Evolutionary conservation across 1,140 invertebrate genomes (phyloP).

Genomic region (Stenopsyche tienmushanensis): DNA sequence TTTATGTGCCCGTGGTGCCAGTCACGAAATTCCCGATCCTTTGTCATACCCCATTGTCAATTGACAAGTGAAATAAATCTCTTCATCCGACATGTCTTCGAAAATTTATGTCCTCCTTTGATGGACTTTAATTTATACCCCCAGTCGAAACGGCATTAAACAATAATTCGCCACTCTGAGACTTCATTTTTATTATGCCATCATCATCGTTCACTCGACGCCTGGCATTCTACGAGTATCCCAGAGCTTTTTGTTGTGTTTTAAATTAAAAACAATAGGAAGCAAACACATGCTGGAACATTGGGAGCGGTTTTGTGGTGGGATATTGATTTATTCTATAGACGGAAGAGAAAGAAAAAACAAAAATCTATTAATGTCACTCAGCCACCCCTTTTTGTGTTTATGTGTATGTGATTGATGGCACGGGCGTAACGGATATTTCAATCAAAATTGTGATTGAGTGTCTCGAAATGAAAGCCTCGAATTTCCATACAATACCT

Average conservation of each 20-base stretch:
- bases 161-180: no score
- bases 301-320: no score
- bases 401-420: slow-evolving; percentile 8
- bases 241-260: no score
- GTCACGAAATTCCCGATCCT: slow-evolving; percentile 12
- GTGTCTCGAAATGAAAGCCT: slow-evolving; percentile 11
- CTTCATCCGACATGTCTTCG: slow-evolving; percentile 11
- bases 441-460: slow-evolving; percentile 25
- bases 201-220: no score
- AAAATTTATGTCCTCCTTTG: neutral
- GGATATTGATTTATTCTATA: no score
- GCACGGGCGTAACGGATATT: neutral
- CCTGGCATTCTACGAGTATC: no score
- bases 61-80: slow-evolving; percentile 15
- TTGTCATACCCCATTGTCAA: neutral
- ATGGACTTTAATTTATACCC: no score
- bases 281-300: no score
- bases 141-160: no score
- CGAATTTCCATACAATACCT: slow-evolving; percentile 15
- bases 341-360: neutral
- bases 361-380: slow-evolving; percentile 22
- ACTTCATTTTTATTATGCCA: no score
- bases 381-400: neutral
- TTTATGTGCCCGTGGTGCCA: slow-evolving; percentile 18
- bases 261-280: no score